phyloP scores from a whole-genome alignment of 2,888 invertebrate species.

The Charanyca ferruginea region DNA sequence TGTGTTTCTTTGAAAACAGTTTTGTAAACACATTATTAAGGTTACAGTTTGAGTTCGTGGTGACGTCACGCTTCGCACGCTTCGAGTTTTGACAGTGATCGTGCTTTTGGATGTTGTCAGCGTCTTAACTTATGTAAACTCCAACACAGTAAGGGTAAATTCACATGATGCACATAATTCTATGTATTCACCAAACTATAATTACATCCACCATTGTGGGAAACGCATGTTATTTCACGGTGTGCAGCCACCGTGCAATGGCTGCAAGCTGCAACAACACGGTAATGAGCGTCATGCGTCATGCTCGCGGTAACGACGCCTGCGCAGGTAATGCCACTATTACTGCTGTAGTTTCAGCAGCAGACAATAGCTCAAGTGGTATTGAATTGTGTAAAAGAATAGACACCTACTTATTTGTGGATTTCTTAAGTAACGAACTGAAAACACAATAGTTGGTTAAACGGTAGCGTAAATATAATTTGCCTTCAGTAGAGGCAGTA shows the following conservation, averaged over 20 bases:
- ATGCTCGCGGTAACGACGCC: slow-evolving; percentile 40
- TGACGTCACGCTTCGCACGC: too few species aligned
- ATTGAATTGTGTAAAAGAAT: slow-evolving; percentile 33
- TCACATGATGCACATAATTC: neutral
- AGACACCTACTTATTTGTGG: slow-evolving; percentile 21
- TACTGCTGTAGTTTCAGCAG: slow-evolving; percentile 37
- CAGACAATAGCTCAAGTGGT: slow-evolving; percentile 21
- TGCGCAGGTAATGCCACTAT: slow-evolving; percentile 24
- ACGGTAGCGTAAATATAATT: neutral
- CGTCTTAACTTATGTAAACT: neutral
- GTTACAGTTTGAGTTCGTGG: too few species aligned
- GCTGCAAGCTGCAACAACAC: slow-evolving; percentile 52
- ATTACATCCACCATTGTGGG: slow-evolving; percentile 28
- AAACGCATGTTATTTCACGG: slow-evolving; percentile 17
- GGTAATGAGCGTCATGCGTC: slow-evolving; percentile 43
- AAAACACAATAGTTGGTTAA: slow-evolving; percentile 12
- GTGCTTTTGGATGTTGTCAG: too few species aligned
- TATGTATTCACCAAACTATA: slow-evolving; percentile 15
- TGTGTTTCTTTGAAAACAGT: too few species aligned
- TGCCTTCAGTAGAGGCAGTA: neutral
- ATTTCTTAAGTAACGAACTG: slow-evolving; percentile 2
- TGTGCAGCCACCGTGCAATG: slow-evolving; percentile 38
- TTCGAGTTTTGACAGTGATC: too few species aligned
- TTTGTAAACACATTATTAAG: too few species aligned
- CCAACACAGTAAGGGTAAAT: neutral